Evolutionary conservation across 2,888 invertebrate genomes (phyloP), one percentile per base, ranked within the genome.

Genomic region (Mythimna pallens): DNA sequence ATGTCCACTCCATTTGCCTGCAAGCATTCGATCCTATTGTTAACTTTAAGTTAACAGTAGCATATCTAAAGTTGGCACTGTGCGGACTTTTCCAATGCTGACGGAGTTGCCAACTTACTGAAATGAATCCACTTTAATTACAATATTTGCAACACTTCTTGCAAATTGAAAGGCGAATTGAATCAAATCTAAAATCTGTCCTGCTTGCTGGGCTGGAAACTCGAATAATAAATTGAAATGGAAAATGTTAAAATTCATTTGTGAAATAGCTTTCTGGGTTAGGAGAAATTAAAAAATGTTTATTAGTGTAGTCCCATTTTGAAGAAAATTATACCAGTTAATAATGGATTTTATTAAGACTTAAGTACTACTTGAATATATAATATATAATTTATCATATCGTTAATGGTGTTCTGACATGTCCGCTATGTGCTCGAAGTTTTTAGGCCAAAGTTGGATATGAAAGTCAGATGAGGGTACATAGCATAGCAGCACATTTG

Each of bases 141-240:
- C 73, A 78, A 82, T 82, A 73, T 81, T 82, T 82, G 78, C 78
- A 82, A 63, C 73, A 73, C 65, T 81, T 68, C 71, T 68, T 81
- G 76, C 70, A 70, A 81, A 66, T 69, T 69, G 59, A 69, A 69
- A 70, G 57, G 81, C 78, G 80, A 67, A 77, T 77, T 66, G 78
- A 73, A 73, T 78, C 70, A 68, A 82, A 74, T 78, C 66, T 81
- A 61, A 73, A 69, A 73, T 70, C 70, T 70, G 70, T 70, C 82
- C 54, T 57, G 71, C 64, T 64, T 52, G 54, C 54, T 52, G 78
- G 54, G 58, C 73, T 82, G 82, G 61, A 73, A 82, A 82, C 50
- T 78, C 58, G 59, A 61, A 73, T 80, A 72, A 80, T 81, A 81
- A 81, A 80, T 82, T 67, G 64, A 70, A 80, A 80, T 80, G 78